Evolutionary conservation across 1,140 invertebrate species (phyloP).

Genomic region (Zophobas atratus): DNA sequence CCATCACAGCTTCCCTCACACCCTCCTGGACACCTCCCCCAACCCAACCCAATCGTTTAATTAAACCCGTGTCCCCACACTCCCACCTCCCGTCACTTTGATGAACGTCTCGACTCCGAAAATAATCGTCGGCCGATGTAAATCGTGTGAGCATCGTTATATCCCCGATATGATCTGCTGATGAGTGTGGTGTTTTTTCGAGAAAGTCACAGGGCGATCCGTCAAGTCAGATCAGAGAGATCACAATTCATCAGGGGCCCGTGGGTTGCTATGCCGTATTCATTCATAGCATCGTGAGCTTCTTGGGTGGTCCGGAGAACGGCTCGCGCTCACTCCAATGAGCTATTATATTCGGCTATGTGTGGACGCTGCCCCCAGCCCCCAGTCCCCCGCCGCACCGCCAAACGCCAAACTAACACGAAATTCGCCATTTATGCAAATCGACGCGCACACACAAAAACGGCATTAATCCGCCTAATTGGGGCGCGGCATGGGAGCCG

Average conservation of each 20-base stretch:
- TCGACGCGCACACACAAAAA: slow-evolving; percentile 25
- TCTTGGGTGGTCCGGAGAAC: slow-evolving; percentile 60
- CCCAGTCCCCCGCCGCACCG: neutral
- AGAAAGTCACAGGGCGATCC: slow-evolving; percentile 56
- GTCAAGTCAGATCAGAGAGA: slow-evolving; percentile 61
- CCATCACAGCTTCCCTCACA: too few relatives aligned
- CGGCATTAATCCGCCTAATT: slow-evolving; percentile 30
- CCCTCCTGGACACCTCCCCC: too few relatives aligned
- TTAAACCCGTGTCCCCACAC: neutral
- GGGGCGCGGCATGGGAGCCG: slow-evolving; percentile 6
- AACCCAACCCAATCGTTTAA: too few relatives aligned
- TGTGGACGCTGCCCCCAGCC: slow-evolving; percentile 9
- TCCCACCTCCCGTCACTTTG: neutral
- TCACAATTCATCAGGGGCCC: slow-evolving; percentile 62
- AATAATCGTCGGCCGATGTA: slow-evolving; percentile 30
- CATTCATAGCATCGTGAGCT: slow-evolving; percentile 62
- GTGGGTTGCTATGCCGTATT: slow-evolving; percentile 63
- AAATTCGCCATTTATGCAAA: slow-evolving; percentile 42
- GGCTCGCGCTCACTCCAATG: slow-evolving; percentile 53
- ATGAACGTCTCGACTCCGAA: slow-evolving; percentile 26
- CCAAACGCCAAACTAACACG: slow-evolving; percentile 30
- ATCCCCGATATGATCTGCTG: slow-evolving; percentile 45
- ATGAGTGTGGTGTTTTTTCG: slow-evolving; percentile 40
- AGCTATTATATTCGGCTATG: slow-evolving; percentile 42
- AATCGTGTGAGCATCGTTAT: slow-evolving; percentile 43